Evolutionary conservation across 2,797 vertebrate genomes (phyloP).

Genomic region (Euphonia xanthogaster): DNA sequence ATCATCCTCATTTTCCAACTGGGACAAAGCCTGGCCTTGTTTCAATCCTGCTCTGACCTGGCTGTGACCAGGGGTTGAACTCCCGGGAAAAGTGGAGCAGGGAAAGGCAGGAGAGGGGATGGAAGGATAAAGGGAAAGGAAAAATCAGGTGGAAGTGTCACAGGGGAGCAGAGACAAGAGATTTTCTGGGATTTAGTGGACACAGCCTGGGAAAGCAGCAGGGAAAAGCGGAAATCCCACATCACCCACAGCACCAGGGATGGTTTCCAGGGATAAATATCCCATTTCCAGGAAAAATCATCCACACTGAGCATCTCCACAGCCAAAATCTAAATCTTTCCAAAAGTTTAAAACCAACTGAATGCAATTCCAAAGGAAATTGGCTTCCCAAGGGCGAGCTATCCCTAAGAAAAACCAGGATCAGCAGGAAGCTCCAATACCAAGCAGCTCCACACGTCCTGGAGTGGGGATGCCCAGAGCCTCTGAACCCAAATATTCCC

Average conservation of each 20-base stretch:
- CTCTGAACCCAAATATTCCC: neutral
- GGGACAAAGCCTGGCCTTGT: neutral
- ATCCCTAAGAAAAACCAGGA: rapidly evolving
- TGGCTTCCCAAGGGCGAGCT: neutral
- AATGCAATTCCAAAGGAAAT: too few relatives aligned
- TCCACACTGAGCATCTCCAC: neutral
- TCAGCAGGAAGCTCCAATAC: neutral
- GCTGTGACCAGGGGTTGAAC: neutral
- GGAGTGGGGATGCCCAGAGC: rapidly evolving
- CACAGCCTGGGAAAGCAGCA: neutral
- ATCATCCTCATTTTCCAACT: neutral
- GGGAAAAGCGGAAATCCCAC: neutral
- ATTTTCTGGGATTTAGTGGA: neutral
- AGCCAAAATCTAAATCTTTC: neutral
- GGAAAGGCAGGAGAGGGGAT: neutral
- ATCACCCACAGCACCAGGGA: rapidly evolving
- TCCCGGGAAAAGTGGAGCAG: neutral
- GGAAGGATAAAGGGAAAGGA: neutral
- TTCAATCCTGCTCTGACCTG: neutral
- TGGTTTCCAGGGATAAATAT: neutral
- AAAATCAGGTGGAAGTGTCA: neutral
- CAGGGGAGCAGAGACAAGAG: rapidly evolving
- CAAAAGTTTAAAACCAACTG: neutral
- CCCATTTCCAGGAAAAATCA: neutral
- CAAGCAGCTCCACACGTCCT: rapidly evolving